These are phyloP conservation scores for Mythimna albipuncta DNA, from an alignment of 2,888 invertebrate species.

Conservation along the genomic window DNA sequence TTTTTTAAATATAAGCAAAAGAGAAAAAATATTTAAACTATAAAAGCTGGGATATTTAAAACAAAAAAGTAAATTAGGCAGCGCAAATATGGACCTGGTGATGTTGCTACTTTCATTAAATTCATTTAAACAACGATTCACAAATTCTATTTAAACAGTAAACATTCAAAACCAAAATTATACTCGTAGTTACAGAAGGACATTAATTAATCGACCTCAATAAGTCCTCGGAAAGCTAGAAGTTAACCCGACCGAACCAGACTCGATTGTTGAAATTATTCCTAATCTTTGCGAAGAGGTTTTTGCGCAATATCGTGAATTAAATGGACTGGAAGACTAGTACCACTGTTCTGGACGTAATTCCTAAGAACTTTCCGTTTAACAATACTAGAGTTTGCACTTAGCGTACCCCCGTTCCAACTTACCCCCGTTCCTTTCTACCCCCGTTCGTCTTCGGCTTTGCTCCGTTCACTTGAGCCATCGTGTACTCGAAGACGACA, in stretches of 20 bases:
- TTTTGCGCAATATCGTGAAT: slow-evolving; percentile 40
- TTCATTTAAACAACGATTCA: not conserved
- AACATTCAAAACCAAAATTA: slow-evolving; percentile 16
- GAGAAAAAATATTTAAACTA: too few species aligned
- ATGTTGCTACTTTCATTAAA: not conserved
- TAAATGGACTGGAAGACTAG: slow-evolving; percentile 30
- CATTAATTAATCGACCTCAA: slow-evolving; percentile 33
- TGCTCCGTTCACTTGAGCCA: slow-evolving; percentile 38
- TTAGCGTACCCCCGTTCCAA: slow-evolving; percentile 64
- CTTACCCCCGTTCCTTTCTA: slow-evolving; percentile 31
- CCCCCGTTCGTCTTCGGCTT: slow-evolving; percentile 35
- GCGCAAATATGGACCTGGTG: too few species aligned
- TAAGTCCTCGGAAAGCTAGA: slow-evolving; percentile 19
- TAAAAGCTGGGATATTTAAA: too few species aligned
- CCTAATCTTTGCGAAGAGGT: slow-evolving; percentile 23
- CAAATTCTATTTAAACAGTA: slow-evolving; percentile 12
- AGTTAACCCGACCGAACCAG: slow-evolving; percentile 37
- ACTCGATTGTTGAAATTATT: slow-evolving; percentile 42
- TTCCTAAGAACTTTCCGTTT: slow-evolving; percentile 70
- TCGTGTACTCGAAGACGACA: slow-evolving; percentile 54
- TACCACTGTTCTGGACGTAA: slow-evolving; percentile 51
- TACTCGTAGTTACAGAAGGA: slow-evolving; percentile 22
- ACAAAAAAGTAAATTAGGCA: too few species aligned
- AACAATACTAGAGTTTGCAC: slow-evolving; percentile 78
- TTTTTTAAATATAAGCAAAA: too few species aligned